phyloP scores from a whole-genome alignment of 1,140 invertebrate genomes.

The Dreissena rostriformis region DNA sequence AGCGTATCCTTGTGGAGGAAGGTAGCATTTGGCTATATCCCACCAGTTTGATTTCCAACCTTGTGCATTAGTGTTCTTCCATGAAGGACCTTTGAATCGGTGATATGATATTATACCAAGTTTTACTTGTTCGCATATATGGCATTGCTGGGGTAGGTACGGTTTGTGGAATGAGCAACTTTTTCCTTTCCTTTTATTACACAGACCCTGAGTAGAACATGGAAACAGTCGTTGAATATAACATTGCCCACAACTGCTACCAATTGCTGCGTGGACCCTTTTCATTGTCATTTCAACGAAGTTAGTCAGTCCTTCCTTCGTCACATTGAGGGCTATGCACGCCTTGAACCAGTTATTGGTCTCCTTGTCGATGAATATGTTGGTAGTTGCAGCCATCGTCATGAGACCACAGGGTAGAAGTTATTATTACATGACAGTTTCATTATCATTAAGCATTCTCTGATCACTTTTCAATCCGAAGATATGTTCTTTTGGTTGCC shows the following conservation, averaged over 20 bases:
- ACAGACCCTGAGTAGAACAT: too few relatives aligned
- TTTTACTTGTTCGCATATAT: background rate
- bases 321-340: background rate
- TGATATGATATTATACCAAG: slow-evolving; percentile 4
- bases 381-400: slow-evolving; percentile 27
- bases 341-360: slow-evolving; percentile 15
- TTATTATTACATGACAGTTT: too few relatives aligned
- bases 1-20: slow-evolving; percentile 12
- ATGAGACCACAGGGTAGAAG: slow-evolving; percentile 15
- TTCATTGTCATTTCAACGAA: background rate
- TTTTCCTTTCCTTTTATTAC: too few relatives aligned
- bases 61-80: slow-evolving; percentile 9
- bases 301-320: slow-evolving; percentile 4
- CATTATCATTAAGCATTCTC: too few relatives aligned
- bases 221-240: background rate
- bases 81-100: slow-evolving; percentile 4
- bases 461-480: too few relatives aligned
- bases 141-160: background rate
- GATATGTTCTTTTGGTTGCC: too few relatives aligned
- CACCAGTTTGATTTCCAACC: background rate
- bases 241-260: background rate
- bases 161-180: too few relatives aligned
- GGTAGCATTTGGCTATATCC: slow-evolving; percentile 8
- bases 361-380: background rate
- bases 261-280: background rate